Evolutionary conservation across 2,888 invertebrate genomes (phyloP).

Genomic region (Pachymerium ferrugineum): DNA sequence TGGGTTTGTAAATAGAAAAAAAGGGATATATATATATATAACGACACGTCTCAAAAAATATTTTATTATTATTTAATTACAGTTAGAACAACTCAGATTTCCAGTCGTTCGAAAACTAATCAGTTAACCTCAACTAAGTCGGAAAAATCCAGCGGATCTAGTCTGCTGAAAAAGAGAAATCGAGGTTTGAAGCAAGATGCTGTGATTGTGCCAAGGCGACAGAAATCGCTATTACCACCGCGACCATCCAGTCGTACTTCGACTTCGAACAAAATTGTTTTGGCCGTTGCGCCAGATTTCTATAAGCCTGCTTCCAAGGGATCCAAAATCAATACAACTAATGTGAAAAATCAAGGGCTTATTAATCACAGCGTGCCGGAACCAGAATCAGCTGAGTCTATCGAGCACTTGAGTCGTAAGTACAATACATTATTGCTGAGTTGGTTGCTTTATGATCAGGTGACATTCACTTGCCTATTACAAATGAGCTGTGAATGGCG

Average conservation of each 20-base stretch:
- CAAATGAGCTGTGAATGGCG: too few species aligned
- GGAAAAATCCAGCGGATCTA: too few species aligned
- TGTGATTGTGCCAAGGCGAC: background rate
- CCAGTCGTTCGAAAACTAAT: background rate
- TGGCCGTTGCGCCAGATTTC: background rate
- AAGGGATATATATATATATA: too few species aligned
- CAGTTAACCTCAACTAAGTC: too few species aligned
- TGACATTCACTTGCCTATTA: too few species aligned
- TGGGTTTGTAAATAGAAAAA: too few species aligned
- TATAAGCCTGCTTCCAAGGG: background rate
- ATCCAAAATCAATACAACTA: background rate
- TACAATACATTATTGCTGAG: too few species aligned
- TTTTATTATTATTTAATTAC: background rate
- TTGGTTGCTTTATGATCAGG: too few species aligned
- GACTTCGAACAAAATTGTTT: background rate
- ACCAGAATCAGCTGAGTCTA: background rate
- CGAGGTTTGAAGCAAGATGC: background rate
- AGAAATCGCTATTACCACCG: background rate
- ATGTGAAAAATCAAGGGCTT: background rate
- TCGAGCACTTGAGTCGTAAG: too few species aligned
- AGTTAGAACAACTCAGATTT: background rate
- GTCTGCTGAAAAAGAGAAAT: background rate
- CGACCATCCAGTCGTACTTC: background rate
- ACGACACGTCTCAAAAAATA: background rate
- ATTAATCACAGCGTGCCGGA: background rate